Conservation (phyloP, 2,888 invertebrate genomes). For the Orchesellides sinensis region DNA sequence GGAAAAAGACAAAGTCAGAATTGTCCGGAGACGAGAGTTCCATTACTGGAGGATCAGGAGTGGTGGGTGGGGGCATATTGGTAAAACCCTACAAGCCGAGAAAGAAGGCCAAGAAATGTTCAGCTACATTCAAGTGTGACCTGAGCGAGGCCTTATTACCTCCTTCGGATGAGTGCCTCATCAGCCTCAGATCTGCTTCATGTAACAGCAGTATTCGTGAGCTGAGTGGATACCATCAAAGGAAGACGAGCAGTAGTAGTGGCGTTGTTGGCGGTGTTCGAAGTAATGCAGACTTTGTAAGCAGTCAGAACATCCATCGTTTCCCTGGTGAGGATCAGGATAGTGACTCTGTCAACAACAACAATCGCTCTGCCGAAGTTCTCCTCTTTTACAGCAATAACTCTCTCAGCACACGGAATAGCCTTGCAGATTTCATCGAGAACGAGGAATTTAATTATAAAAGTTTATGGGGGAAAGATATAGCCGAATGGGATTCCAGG, state of each 20-base stretch:
- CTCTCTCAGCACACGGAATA: conserved; percentile 57
- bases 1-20: conserved; percentile 60
- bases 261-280: background rate
- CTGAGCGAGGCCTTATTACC: conserved; percentile 69
- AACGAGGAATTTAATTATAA: conserved; percentile 71
- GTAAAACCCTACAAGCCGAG: conserved; percentile 39
- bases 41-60: conserved; percentile 36
- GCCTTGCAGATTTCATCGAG: conserved; percentile 53
- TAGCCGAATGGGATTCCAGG: conserved; percentile 66
- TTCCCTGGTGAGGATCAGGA: conserved; percentile 8
- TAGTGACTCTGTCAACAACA: conserved; percentile 42
- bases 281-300: conserved; percentile 40
- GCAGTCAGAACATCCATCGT: conserved; percentile 24
- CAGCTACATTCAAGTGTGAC: conserved; percentile 69
- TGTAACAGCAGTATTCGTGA: conserved; percentile 64
- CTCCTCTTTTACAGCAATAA: conserved; percentile 66
- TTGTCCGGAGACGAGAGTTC: conserved; percentile 31
- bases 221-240: conserved; percentile 37
- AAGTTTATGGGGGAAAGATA: conserved; percentile 72
- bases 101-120: conserved; percentile 36
- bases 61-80: conserved; percentile 31
- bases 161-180: conserved; percentile 61
- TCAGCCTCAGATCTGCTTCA: conserved; percentile 60
- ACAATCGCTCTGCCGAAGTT: conserved; percentile 52
- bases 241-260: background rate